A percentile compares a stretch with the other conserved stretches of the same genome.
Conservation (phyloP, 2,888 invertebrate genomes). For the Ochropleura leucogaster region DNA sequence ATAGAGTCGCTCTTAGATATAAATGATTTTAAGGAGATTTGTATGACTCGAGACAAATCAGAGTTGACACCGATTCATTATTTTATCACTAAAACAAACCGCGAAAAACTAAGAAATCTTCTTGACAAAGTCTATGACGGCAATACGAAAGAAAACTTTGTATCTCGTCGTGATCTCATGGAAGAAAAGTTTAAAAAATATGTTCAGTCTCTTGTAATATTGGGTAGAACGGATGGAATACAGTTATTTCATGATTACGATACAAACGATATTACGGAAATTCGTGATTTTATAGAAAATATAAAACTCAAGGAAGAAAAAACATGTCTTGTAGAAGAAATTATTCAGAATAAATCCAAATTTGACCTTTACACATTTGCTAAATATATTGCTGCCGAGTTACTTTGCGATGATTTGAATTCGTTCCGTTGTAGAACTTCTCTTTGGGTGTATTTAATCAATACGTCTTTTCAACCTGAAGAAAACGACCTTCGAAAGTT, state of each 20-base stretch:
- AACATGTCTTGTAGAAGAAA: neutral
- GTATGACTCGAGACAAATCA: conserved; percentile 5
- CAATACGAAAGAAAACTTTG: neutral
- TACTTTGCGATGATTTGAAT: neutral
- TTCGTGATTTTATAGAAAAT: neutral
- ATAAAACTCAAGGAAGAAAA: neutral
- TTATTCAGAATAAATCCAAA: neutral
- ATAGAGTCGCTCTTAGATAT: conserved; percentile 15
- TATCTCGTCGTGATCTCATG: neutral
- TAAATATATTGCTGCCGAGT: neutral
- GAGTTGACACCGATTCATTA: conserved; percentile 29
- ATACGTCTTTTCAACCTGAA: neutral
- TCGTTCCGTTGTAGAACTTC: neutral
- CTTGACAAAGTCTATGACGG: conserved; percentile 9
- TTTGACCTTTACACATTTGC: neutral
- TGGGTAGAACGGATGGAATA: neutral
- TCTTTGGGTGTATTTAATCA: conserved; percentile 2
- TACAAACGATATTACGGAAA: neutral
- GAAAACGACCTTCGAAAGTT: neutral
- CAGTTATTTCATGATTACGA: neutral
- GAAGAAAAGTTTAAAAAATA: conserved; percentile 7
- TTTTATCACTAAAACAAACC: neutral
- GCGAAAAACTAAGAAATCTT: conserved; percentile 2
- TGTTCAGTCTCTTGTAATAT: neutral
- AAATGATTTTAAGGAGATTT: conserved; percentile 20